Conservation (phyloP, 2,888 invertebrate species). For the Molanna angustata region DNA sequence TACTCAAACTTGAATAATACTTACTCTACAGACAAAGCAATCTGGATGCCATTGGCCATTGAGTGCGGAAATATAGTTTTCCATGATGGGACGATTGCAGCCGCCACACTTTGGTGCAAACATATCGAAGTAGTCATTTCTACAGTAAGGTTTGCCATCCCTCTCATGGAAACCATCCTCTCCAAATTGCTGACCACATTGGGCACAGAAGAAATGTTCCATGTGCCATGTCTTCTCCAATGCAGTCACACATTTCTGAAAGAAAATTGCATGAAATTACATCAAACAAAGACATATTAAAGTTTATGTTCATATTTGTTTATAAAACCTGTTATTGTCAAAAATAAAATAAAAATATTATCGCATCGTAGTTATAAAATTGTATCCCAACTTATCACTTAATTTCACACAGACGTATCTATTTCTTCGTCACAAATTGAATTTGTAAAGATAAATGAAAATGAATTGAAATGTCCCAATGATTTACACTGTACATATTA, state of each 20-base stretch:
- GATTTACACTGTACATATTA: too few species aligned
- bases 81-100: constrained; percentile 93
- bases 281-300: not conserved
- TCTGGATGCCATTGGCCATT: constrained; percentile 98
- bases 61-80: constrained; percentile 96
- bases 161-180: constrained; percentile 98
- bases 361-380: too few species aligned
- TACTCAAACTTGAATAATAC: too few species aligned
- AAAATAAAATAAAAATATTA: too few species aligned
- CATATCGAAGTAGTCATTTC: constrained; percentile 94
- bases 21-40: constrained; percentile 98
- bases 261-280: constrained; percentile 34
- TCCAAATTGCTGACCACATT: constrained; percentile 95
- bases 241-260: constrained; percentile 97
- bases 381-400: too few species aligned
- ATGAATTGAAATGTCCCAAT: too few species aligned
- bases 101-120: constrained; percentile 98
- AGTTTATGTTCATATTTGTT: not conserved
- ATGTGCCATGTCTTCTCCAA: constrained; percentile 98
- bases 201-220: constrained; percentile 98
- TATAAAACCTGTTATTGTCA: not conserved
- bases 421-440: too few species aligned
- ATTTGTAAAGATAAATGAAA: too few species aligned
- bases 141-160: constrained; percentile 94
- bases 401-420: too few species aligned